These are phyloP conservation scores for Mellivora capensis DNA, from an alignment of 2,113 vertebrate species.

Conservation along the genomic window DNA sequence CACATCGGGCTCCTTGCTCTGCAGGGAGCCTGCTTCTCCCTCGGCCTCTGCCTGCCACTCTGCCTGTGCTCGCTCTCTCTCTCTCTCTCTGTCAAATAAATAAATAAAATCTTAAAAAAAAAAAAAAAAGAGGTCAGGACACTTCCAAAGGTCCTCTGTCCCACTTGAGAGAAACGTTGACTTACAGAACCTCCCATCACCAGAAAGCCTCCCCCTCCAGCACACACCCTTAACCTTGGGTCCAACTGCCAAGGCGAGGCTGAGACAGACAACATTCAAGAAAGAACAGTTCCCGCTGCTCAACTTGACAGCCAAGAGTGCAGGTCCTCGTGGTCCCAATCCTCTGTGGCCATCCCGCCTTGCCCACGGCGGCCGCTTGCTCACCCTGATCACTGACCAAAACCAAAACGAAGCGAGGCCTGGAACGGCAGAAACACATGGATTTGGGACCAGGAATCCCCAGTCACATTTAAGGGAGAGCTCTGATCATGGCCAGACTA, in stretches of 20 bases:
- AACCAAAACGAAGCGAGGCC: neutral
- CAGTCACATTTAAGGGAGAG: neutral
- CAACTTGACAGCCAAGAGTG: neutral
- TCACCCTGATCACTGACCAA: neutral
- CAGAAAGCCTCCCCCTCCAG: neutral
- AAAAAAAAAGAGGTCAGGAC: neutral
- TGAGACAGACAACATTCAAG: neutral
- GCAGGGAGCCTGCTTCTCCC: too few relatives aligned
- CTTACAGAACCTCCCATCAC: neutral
- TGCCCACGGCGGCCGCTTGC: neutral
- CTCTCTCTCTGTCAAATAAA: too few relatives aligned
- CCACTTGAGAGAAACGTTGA: neutral
- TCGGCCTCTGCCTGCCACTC: too few relatives aligned
- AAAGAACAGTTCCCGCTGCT: neutral
- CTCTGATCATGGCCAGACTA: neutral
- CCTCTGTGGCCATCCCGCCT: neutral
- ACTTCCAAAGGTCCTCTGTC: neutral
- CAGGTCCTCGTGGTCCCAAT: accelerated
- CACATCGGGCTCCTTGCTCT: too few relatives aligned
- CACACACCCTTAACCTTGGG: neutral
- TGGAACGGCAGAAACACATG: neutral
- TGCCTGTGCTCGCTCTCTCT: too few relatives aligned
- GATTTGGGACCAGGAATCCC: neutral
- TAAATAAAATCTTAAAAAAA: too few relatives aligned
- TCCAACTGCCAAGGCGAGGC: neutral